Evolutionary conservation across 2,797 vertebrate species (phyloP), one percentile per base, ranked within the genome.

Genomic region (Pangasius macronema): DNA sequence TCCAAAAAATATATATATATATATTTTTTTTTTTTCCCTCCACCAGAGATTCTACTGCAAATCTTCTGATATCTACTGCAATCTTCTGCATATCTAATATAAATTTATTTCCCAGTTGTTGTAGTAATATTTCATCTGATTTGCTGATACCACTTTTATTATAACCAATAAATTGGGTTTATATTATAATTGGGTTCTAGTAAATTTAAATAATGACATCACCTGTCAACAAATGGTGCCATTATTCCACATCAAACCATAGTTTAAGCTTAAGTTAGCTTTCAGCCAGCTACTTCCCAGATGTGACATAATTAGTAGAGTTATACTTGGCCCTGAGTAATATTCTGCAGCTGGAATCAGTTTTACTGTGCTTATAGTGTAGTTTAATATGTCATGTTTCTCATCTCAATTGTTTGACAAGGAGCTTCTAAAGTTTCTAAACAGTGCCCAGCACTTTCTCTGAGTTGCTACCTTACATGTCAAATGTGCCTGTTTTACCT

Each of bases 381-480:
- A 72, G 42, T 57, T 63, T 42, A 80, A 80, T 36, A 6, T 5
- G 1, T 79, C 39, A 82, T 33, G 36, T 39, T 39, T 46, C 27
- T 51, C 59, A 11, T 36, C 5, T 27, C 7, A 61, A 22, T 18
- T 82, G 33, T 55, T 84, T 86, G 46, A 85, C 24, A 27, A 42
- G 70, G 42, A 77, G 76, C 80, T 18, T 24, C 63, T 68, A 75
- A 57, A 8, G 20, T 81, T 81, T 61, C 36, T 39, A 27, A 86
- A 42, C 79, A 83, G 70, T 33, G 22, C 33, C 14, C 57, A 33
- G 63, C 73, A 51, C 30, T 72, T 79, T 84, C 65, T 72, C 65
- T 49, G 49, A 36, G n/a, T n/a, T 49, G 67, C 18, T 82, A 59
- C 30, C 49, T 57, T 59, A 20, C 24, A 70, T 42, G 36, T 61